Base-by-base conservation (phyloP, 1,140 invertebrate genomes). In the Cherax quadricarinatus region DNA sequence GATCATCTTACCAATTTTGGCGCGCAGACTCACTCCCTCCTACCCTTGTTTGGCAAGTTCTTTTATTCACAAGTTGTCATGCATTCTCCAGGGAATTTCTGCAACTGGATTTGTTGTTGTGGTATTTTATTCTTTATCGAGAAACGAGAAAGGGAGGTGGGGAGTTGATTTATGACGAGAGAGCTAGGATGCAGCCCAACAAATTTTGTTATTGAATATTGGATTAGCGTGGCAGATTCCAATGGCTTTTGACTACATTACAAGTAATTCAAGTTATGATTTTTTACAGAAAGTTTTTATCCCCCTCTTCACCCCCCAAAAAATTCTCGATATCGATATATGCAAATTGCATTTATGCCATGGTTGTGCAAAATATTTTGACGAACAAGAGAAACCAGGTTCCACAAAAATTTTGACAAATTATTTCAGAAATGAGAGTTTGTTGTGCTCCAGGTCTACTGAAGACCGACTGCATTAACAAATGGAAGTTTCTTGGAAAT, bases 51-150 rank as follows among this genome's bases (percentile, higher is more conserved):
- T 84, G 51, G 57, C 24, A 24, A 10, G 21, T 84, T 84, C 57
- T 84, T 84, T 84, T 57, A 84, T 84, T 84, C 82, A 57, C 82
- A 84, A 84, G 82, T 84, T 84, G 82, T 84, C 82, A 84, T 84
- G 51, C 82, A 53, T 57, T 84, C 82, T 60, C 57, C 53, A 24
- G 82, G 82, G 82, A 84, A 4, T 84, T 84, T 60, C 82, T 60
- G 82, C 82, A 53, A 60, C 82, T 84, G 82, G 82, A 84, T 83
- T 83, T 84, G 82, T 84, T 84, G 82, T 84, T 53, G 57, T 62
- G 82, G 82, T 84, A 84, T 84, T 84, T 60, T 62, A 84, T 84
- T 84, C 82, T 60, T 84, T 60, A 84, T 62, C 16, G 51, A 82
- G 80, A 57, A 57, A 57, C 9, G 53, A 5, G 62, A 66, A 21